Percentiles rank a stretch among this genome's conserved stretches.
Conservation (phyloP, 2,888 invertebrate species). For the Thera britannica region DNA sequence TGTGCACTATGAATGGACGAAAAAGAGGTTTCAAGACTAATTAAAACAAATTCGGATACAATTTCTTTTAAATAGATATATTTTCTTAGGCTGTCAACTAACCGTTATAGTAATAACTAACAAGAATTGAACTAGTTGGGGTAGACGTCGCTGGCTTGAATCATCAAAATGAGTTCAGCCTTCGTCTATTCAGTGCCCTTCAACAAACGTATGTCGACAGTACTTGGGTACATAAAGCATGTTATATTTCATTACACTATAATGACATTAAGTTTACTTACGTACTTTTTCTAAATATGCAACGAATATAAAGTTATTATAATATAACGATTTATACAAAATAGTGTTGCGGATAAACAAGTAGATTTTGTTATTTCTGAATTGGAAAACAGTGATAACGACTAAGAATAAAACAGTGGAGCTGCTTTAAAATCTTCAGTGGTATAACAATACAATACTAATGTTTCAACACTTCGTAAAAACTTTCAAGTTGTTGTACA, state of each 20-base stretch:
- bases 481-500: conserved; percentile 12
- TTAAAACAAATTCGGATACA: not conserved
- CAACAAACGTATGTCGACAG: not conserved
- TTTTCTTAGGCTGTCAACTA: not conserved
- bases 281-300: conserved; percentile 3
- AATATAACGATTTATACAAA: conserved; percentile 7
- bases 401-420: conserved; percentile 5
- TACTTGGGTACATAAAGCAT: not conserved
- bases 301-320: conserved; percentile 11
- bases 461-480: not conserved
- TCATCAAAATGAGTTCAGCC: too few species aligned
- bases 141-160: too few species aligned
- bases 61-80: not conserved
- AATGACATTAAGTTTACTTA: not conserved
- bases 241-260: not conserved
- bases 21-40: not conserved
- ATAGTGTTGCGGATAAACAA: not conserved
- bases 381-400: conserved; percentile 3
- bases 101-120: too few species aligned
- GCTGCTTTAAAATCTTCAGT: conserved; percentile 2
- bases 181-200: too few species aligned
- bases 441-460: conserved; percentile 7
- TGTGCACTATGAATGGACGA: too few species aligned
- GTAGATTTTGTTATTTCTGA: not conserved
- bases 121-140: too few species aligned